Percentiles rank a stretch among this genome's conserved stretches.
Conservation (phyloP, 1,140 invertebrate species). For the Holcopasites calliopsidis region DNA sequence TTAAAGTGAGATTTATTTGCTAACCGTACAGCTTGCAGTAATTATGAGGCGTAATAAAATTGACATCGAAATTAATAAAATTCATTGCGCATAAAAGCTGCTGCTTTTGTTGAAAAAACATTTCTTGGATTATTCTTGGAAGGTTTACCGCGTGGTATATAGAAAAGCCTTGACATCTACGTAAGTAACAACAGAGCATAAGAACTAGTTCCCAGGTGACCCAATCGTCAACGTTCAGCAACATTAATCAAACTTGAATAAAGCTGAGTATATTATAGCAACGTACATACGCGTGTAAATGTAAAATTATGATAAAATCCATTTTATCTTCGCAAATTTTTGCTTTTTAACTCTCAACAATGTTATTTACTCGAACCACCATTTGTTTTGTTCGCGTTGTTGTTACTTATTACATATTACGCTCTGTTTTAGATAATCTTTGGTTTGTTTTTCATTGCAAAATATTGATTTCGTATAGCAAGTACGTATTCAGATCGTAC, state of each 20-base stretch:
- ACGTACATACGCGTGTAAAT: neutral
- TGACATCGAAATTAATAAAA: neutral
- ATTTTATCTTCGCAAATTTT: too few relatives aligned
- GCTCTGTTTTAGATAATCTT: neutral
- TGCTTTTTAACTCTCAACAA: neutral
- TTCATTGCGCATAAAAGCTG: neutral
- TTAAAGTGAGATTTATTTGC: neutral
- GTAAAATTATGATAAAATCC: too few relatives aligned
- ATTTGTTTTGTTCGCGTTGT: neutral
- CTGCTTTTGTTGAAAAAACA: neutral
- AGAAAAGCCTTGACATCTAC: slow-evolving; percentile 11
- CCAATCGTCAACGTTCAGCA: slow-evolving; percentile 1
- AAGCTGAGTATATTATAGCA: slow-evolving; percentile 1
- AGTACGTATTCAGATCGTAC: neutral
- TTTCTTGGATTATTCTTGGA: neutral
- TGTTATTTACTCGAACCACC: neutral
- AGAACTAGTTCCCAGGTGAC: slow-evolving; percentile 8
- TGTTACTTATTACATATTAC: neutral
- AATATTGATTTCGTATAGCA: neutral
- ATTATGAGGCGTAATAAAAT: neutral
- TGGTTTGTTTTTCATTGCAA: neutral
- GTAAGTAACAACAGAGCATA: neutral
- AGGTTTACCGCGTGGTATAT: too few relatives aligned
- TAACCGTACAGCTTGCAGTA: neutral
- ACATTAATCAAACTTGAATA: neutral